Evolutionary conservation across 2,113 vertebrate genomes (phyloP).

Genomic region (Cranoglanis bouderius): DNA sequence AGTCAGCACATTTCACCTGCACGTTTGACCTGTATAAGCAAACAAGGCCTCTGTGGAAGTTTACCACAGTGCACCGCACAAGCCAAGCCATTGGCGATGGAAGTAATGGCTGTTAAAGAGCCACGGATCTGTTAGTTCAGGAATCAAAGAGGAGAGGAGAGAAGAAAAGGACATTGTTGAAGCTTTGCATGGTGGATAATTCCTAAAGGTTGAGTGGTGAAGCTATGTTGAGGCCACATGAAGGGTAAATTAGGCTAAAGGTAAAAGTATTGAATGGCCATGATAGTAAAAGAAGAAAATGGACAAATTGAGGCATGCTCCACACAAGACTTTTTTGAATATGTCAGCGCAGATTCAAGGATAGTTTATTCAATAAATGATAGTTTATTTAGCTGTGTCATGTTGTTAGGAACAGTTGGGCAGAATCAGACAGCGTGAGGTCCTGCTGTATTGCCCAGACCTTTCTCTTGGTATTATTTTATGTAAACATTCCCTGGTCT

Average conservation of each 20-base stretch:
- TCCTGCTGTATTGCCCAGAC: not conserved
- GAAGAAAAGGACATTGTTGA: constrained; percentile 27
- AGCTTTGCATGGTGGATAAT: constrained; percentile 22
- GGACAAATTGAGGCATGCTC: constrained; percentile 41
- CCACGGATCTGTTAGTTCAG: constrained; percentile 35
- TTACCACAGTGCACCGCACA: constrained; percentile 57
- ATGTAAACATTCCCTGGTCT: not conserved
- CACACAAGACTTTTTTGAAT: not conserved
- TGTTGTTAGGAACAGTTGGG: not conserved
- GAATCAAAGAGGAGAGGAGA: constrained; percentile 8
- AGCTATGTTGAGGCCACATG: not conserved
- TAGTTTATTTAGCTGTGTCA: not conserved
- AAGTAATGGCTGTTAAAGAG: constrained; percentile 15
- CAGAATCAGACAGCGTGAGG: not conserved
- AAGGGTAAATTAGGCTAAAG: constrained; percentile 34
- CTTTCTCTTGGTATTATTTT: not conserved
- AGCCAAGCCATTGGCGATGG: constrained; percentile 11
- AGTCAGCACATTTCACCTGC: constrained; percentile 63
- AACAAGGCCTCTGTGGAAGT: constrained; percentile 66
- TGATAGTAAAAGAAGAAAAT: constrained; percentile 19
- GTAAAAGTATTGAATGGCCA: constrained; percentile 46
- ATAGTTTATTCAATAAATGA: not conserved
- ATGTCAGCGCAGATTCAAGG: not conserved
- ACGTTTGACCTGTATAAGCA: constrained; percentile 67
- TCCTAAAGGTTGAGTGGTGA: constrained; percentile 30